These are phyloP conservation scores for Galbula dea DNA, from an alignment of 2,113 vertebrate species.

Conservation along the genomic window DNA sequence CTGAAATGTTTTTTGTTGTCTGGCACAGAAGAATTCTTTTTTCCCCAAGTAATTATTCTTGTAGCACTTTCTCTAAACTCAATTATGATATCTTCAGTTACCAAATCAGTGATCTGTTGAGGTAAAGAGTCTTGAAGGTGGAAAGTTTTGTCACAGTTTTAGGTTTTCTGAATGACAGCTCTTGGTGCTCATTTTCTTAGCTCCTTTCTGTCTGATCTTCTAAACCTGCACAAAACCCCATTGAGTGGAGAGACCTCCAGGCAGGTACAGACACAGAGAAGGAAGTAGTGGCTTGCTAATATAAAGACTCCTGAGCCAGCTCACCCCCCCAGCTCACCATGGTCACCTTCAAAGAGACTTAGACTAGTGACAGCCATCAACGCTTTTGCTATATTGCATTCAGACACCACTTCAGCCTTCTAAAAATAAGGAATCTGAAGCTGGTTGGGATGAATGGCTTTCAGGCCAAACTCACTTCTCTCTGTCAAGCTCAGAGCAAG, in stretches of 20 bases:
- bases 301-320: neutral
- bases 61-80: neutral
- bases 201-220: neutral
- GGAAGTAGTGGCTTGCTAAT: fast-evolving
- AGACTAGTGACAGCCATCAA: neutral
- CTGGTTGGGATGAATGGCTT: neutral
- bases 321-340: neutral
- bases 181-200: fast-evolving
- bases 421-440: neutral
- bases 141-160: neutral
- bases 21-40: neutral
- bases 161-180: neutral
- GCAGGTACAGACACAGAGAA: neutral
- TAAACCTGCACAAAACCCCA: neutral
- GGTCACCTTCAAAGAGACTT: neutral
- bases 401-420: neutral
- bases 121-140: neutral
- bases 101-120: neutral
- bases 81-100: neutral
- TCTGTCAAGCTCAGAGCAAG: neutral
- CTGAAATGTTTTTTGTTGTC: neutral
- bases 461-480: neutral
- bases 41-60: neutral
- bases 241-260: neutral
- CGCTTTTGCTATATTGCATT: neutral